A percentile compares a stretch with the other conserved stretches of the same genome.
These are phyloP conservation scores for Apis cerana DNA, from an alignment of 1,140 invertebrate genomes.

Conservation along the genomic window DNA sequence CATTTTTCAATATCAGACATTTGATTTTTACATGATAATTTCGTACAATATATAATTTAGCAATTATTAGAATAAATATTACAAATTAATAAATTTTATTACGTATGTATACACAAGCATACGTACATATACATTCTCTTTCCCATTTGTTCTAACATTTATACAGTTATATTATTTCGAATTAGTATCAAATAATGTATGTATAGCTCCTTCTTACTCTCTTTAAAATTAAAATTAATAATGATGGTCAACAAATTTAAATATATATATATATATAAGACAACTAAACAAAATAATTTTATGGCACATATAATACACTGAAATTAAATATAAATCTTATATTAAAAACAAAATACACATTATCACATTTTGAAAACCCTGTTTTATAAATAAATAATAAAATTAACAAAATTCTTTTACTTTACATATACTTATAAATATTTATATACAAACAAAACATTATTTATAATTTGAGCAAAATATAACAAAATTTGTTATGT, in stretches of 20 bases:
- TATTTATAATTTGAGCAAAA: background rate
- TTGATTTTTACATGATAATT: constrained; percentile 7
- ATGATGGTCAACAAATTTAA: background rate
- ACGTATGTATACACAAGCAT: background rate
- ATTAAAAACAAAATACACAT: background rate
- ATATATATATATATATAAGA: background rate
- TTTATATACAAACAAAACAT: background rate
- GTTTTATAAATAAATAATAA: constrained; percentile 9
- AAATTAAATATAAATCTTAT: background rate
- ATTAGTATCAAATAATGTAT: constrained; percentile 12
- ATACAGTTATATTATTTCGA: background rate
- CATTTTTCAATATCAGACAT: background rate
- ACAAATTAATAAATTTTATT: background rate
- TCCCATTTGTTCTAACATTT: background rate
- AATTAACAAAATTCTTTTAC: constrained; percentile 5
- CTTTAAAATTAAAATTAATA: background rate
- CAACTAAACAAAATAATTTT: background rate
- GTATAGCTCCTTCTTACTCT: background rate
- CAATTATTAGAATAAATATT: background rate
- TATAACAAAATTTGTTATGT: background rate
- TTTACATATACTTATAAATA: constrained; percentile 4
- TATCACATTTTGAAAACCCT: constrained; percentile 19
- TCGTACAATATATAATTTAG: constrained; percentile 25
- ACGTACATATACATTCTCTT: background rate
- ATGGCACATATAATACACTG: background rate